Evolutionary conservation across 1,140 invertebrate genomes (phyloP).

Genomic region (Aphis gossypii): DNA sequence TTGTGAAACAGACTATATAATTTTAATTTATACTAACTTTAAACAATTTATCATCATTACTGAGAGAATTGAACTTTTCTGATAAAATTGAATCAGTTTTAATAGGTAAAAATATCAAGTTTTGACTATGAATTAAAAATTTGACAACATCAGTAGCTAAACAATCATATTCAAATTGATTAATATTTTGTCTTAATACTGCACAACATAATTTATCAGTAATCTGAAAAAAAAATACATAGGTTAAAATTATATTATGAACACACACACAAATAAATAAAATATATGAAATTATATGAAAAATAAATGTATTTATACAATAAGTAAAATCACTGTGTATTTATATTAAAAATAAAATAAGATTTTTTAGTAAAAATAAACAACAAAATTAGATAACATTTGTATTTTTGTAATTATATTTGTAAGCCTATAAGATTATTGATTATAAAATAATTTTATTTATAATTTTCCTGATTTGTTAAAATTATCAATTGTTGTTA

Average conservation of each 20-base stretch:
- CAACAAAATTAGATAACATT: neutral
- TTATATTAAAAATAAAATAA: too few species aligned
- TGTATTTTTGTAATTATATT: too few species aligned
- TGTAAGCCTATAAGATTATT: too few species aligned
- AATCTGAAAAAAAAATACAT: conserved; percentile 26
- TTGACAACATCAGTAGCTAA: conserved; percentile 51
- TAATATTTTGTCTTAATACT: conserved; percentile 47
- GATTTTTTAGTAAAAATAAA: too few species aligned
- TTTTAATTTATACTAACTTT: conserved; percentile 25
- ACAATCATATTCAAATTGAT: conserved; percentile 55
- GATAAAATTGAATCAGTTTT: conserved; percentile 52
- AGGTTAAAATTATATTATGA: neutral
- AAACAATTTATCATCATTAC: neutral
- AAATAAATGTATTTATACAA: too few species aligned
- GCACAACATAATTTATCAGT: conserved; percentile 41
- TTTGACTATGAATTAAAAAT: conserved; percentile 42
- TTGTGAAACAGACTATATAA: neutral
- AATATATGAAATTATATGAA: too few species aligned
- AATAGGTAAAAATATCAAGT: conserved; percentile 49
- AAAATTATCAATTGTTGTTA: neutral
- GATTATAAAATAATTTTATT: too few species aligned
- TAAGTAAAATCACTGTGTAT: too few species aligned
- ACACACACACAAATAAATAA: neutral
- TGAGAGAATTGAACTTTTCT: conserved; percentile 41
- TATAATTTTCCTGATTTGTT: neutral